Evolutionary conservation across 2,888 invertebrate genomes (phyloP), one percentile per base, ranked within the genome.

Genomic region (Athetis lepigone): DNA sequence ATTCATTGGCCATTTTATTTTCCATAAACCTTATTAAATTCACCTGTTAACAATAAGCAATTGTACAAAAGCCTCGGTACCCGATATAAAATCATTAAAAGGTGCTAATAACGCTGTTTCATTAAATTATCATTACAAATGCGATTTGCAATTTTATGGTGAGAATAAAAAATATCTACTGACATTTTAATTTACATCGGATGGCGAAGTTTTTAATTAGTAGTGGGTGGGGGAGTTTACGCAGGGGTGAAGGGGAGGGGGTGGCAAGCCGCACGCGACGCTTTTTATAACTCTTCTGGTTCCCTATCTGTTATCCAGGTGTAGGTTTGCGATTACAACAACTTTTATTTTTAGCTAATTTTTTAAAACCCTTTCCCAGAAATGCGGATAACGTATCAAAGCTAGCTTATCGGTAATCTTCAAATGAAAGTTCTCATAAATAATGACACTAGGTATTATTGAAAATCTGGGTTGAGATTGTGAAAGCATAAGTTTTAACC

Each of bases 201-300:
- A 82, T 88, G 86, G 84, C 81, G 76, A 88, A 88, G 87, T 89
- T 90, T 88, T 90, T 91, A 92, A 92, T 92, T 91, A 90, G 88
- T 87, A 76, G 79, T 80, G 75, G 77, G 70, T 61, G 67, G 67
- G 65, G 57, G 60, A 69, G 72, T 61, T 33, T 58, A 60, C 63
- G 54, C 70, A 67, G 62, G 49, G 70, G 59, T 6, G 36, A 37
- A 43, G 59, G 63, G 46, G 39, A 4, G 33, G 33, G 18, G 42
- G 56, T 56, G 59, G 33, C 55, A 62, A 78, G 37, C 75, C 72
- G 70, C 82, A 84, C 80, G 85, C 81, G 77, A 82, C 79, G 79
- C 73, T 84, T 64, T 88, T 85, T 84, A 81, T 77, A 74, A 75
- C 77, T 80, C 81, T 77, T 79, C 78, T 59, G 71, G 71, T 62